These are phyloP conservation scores for Pocota personata DNA, from an alignment of 2,888 invertebrate species.

Conservation along the genomic window DNA sequence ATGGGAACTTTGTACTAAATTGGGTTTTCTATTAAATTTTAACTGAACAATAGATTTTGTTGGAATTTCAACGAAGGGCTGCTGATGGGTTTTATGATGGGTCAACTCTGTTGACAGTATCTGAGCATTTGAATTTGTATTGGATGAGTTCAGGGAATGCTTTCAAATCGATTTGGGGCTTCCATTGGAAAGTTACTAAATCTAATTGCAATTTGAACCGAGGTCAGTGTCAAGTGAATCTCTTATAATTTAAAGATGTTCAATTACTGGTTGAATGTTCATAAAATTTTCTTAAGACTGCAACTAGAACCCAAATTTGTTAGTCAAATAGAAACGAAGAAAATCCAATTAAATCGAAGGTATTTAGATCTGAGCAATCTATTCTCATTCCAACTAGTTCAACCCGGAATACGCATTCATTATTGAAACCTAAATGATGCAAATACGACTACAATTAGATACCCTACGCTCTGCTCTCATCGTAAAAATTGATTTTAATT, in stretches of 20 bases:
- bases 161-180: too few species aligned
- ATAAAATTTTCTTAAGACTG: too few species aligned
- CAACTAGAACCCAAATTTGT: background rate
- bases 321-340: background rate
- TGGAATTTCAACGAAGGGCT: background rate
- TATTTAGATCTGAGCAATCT: background rate
- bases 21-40: background rate
- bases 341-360: background rate
- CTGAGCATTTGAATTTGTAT: too few species aligned
- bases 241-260: too few species aligned
- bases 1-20: background rate
- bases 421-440: conserved; percentile 3
- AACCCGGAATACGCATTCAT: background rate
- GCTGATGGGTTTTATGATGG: background rate
- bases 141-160: too few species aligned
- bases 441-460: conserved; percentile 1
- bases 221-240: too few species aligned
- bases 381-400: background rate
- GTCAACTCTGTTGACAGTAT: too few species aligned
- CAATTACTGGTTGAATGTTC: too few species aligned
- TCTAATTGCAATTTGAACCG: too few species aligned
- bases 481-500: conserved; percentile 4
- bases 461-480: background rate
- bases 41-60: background rate
- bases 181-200: too few species aligned